Conservation (phyloP, 2,797 vertebrate genomes). For the Xenopus petersii region DNA sequence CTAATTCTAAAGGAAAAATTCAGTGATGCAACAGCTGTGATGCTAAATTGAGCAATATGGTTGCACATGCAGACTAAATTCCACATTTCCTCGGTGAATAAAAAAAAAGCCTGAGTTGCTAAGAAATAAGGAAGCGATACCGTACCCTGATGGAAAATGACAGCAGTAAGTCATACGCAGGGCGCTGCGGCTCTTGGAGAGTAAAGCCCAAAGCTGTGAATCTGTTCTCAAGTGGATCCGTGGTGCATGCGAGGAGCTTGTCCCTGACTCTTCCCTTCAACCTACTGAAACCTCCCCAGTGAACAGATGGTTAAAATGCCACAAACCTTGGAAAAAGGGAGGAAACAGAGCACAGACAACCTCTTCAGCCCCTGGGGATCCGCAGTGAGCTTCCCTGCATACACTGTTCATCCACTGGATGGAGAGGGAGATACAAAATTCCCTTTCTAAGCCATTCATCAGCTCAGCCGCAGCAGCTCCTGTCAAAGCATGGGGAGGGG, state of each 20-base stretch:
- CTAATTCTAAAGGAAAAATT: neutral
- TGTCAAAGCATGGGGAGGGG: conserved; percentile 10
- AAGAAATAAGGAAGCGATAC: conserved; percentile 9
- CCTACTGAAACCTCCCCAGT: neutral
- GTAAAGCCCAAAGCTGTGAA: neutral
- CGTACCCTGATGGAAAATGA: conserved; percentile 12
- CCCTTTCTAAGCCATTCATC: conserved; percentile 54
- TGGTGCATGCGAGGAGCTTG: neutral
- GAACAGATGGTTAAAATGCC: conserved; percentile 25
- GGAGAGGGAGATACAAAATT: conserved; percentile 57
- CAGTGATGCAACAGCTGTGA: conserved; percentile 30
- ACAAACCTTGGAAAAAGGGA: conserved; percentile 2
- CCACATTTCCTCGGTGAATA: conserved; percentile 10
- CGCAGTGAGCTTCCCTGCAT: neutral
- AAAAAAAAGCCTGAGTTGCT: neutral
- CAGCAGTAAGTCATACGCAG: conserved; percentile 10
- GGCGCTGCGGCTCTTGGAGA: neutral
- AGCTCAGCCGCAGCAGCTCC: conserved; percentile 36
- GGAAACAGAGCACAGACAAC: conserved; percentile 5
- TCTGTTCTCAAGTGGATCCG: neutral
- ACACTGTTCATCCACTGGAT: conserved; percentile 21
- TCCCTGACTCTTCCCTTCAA: neutral
- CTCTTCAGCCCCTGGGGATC: conserved; percentile 20
- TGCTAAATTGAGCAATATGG: conserved; percentile 17
- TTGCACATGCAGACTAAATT: conserved; percentile 34